Evolutionary conservation across 2,888 invertebrate species (phyloP).

Genomic region (Ophion ventricosus): DNA sequence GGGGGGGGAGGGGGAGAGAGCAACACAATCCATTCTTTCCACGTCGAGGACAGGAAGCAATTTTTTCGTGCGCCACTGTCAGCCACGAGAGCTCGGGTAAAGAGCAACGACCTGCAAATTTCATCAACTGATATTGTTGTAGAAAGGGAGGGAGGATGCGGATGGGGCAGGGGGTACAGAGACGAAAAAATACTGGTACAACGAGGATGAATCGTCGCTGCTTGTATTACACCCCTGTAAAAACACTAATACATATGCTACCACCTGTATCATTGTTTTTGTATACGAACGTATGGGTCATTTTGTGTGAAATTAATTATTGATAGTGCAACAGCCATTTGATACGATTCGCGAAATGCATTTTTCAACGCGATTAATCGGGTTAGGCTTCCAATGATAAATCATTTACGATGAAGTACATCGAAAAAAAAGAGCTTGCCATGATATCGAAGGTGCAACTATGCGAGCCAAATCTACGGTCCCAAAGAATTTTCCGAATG

Average conservation of each 20-base stretch:
- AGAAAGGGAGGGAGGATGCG: constrained; percentile 5
- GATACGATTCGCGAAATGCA: neutral
- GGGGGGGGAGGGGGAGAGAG: neutral
- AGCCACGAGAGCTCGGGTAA: constrained; percentile 23
- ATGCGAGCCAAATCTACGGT: no score
- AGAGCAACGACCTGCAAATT: constrained; percentile 53
- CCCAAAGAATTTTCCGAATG: no score
- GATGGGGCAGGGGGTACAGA: neutral
- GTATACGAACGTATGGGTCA: neutral
- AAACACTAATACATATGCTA: constrained; percentile 4
- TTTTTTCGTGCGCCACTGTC: constrained; percentile 50
- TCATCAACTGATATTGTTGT: constrained; percentile 49
- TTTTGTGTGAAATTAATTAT: neutral
- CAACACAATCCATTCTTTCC: constrained; percentile 44
- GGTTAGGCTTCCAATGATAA: neutral
- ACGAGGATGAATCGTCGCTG: constrained; percentile 9
- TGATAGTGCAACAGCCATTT: neutral
- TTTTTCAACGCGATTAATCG: neutral
- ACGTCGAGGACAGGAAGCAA: constrained; percentile 42
- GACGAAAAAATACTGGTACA: constrained; percentile 36
- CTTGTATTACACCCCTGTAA: constrained; percentile 1
- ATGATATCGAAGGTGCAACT: neutral
- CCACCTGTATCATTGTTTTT: neutral
- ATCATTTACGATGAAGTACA: neutral
- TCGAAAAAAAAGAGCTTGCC: neutral